Percentiles rank a stretch among this genome's conserved stretches.
Evolutionary conservation across 1,140 invertebrate species (phyloP).

Genomic region (Agrypnia vestita): DNA sequence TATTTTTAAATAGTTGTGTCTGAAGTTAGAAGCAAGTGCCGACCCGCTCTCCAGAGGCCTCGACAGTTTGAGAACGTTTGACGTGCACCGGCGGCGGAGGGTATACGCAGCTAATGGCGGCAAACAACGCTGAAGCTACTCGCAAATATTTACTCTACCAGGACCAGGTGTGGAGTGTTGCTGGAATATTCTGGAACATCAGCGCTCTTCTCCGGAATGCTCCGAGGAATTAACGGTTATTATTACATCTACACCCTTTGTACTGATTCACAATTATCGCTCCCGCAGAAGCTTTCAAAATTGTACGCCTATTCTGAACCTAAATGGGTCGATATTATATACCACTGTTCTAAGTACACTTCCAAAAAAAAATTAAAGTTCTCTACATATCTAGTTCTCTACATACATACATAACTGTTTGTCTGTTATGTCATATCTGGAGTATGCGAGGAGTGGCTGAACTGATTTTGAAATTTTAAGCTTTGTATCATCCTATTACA

Average conservation of each 20-base stretch:
- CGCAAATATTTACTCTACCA: slow-evolving; percentile 11
- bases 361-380: no score
- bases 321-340: no score
- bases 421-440: no score
- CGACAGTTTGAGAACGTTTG: background rate
- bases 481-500: no score
- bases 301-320: background rate
- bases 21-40: background rate
- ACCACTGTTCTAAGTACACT: no score
- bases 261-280: slow-evolving; percentile 8
- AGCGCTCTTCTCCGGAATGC: no score
- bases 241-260: slow-evolving; percentile 1
- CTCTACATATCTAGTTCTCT: no score
- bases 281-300: slow-evolving; percentile 6
- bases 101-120: slow-evolving; percentile 14
- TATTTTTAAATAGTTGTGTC: no score
- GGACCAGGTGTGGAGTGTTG: background rate
- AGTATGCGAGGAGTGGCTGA: no score
- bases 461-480: no score
- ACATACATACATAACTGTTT: no score
- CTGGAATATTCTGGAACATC: background rate
- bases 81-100: background rate
- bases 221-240: slow-evolving; percentile 8
- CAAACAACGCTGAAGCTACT: background rate
- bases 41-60: no score